Evolutionary conservation across 2,113 vertebrate species (phyloP).

Genomic region (Chelonoidis abingdonii): DNA sequence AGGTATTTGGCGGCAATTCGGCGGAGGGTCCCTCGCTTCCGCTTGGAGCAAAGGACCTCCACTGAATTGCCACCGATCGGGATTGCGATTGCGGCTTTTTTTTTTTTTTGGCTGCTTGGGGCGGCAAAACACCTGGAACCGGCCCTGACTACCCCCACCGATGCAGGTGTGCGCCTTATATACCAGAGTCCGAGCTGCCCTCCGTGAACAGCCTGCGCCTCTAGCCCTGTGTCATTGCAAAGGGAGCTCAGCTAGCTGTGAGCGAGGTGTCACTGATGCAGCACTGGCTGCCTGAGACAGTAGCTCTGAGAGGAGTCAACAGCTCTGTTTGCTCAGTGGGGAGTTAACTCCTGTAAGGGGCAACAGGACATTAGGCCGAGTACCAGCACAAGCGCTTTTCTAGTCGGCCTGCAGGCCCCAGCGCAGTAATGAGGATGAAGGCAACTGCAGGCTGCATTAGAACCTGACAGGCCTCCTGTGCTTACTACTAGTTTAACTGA

Average conservation of each 20-base stretch:
- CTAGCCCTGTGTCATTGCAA: not conserved
- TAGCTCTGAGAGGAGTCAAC: not conserved
- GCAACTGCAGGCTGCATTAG: not conserved
- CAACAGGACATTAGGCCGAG: not conserved
- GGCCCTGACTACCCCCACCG: no score
- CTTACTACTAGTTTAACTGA: not conserved
- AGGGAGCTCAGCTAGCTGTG: not conserved
- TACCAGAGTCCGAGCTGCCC: not conserved
- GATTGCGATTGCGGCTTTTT: no score
- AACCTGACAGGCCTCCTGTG: not conserved
- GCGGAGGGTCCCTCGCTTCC: no score
- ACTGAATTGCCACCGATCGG: no score
- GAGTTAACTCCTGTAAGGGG: not conserved
- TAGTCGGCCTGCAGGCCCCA: not conserved
- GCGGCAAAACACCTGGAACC: no score
- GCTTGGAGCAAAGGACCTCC: no score
- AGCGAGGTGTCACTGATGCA: not conserved
- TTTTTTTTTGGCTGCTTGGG: no score
- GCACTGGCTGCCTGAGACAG: not conserved
- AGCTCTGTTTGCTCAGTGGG: not conserved
- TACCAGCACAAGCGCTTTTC: not conserved
- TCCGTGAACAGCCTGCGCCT: not conserved
- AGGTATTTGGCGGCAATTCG: no score
- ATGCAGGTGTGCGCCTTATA: not conserved
- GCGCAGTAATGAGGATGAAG: not conserved